Conservation (phyloP, 2,113 vertebrate genomes). For the Solea solea region DNA sequence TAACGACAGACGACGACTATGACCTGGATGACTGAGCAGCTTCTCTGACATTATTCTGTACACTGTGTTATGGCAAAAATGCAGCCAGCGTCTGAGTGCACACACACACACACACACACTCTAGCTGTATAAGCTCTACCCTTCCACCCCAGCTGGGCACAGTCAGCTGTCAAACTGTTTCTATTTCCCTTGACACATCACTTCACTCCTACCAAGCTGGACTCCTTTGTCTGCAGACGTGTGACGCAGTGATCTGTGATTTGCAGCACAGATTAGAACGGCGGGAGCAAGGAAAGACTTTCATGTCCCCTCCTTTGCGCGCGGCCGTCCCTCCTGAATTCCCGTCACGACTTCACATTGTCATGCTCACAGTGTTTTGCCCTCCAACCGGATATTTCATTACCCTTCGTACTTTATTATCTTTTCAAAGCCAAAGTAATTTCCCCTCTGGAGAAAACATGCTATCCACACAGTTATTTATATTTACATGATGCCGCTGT, state of each 20-base stretch:
- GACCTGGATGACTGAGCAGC: no score
- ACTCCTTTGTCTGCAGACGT: slow-evolving; percentile 46
- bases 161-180: slow-evolving; percentile 47
- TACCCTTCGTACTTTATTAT: slow-evolving; percentile 56
- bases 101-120: slow-evolving; percentile 10
- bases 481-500: slow-evolving; percentile 50
- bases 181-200: slow-evolving; percentile 27
- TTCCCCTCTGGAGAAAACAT: slow-evolving; percentile 58
- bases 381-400: slow-evolving; percentile 63
- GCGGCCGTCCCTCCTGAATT: slow-evolving; percentile 19
- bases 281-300: slow-evolving; percentile 35
- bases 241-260: slow-evolving; percentile 49
- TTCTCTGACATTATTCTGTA: no score
- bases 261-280: slow-evolving; percentile 35
- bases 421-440: slow-evolving; percentile 65
- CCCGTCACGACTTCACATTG: slow-evolving; percentile 23
- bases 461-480: slow-evolving; percentile 55
- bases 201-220: slow-evolving; percentile 27
- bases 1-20: no score
- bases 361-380: slow-evolving; percentile 32
- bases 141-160: slow-evolving; percentile 27
- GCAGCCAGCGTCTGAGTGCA: not conserved
- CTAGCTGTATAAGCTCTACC: slow-evolving; percentile 14
- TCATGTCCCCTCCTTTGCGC: slow-evolving; percentile 26
- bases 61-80: no score